A percentile compares a stretch with the other conserved stretches of the same genome.
phyloP scores from a whole-genome alignment of 2,797 vertebrate genomes.

The Hippopotamyrus pictus region DNA sequence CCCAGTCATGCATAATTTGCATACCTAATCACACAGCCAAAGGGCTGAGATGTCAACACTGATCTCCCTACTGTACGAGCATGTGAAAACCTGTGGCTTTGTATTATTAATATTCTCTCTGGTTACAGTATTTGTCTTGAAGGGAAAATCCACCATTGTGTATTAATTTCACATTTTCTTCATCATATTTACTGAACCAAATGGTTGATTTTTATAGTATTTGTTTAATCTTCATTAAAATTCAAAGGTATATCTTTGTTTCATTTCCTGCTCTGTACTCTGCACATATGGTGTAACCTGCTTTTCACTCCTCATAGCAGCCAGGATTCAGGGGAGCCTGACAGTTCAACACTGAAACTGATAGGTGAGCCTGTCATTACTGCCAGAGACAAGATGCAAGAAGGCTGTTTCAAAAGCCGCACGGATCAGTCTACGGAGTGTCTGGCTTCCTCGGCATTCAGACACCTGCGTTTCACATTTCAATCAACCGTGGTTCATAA shows the following conservation, averaged over 20 bases:
- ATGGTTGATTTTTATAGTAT: neutral
- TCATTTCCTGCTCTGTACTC: neutral
- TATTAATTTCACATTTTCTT: neutral
- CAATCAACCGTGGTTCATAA: neutral
- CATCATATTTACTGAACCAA: neutral
- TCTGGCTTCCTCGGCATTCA: neutral
- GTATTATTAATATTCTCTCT: neutral
- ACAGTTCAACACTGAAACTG: neutral
- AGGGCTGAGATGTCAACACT: neutral
- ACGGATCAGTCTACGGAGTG: neutral
- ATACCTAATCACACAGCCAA: neutral
- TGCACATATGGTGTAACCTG: neutral
- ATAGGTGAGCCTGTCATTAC: constrained; percentile 4
- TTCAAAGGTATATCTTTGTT: neutral
- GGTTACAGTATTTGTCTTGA: constrained; percentile 1
- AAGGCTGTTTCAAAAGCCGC: neutral
- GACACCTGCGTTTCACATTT: neutral
- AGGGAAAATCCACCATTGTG: neutral
- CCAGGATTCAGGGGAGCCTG: neutral
- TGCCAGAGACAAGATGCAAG: neutral
- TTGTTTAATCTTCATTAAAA: neutral
- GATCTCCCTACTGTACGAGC: neutral
- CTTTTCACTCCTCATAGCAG: neutral
- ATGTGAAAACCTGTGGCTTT: neutral
- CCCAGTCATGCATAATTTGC: neutral